Percentiles rank a stretch among this genome's conserved stretches.
These are phyloP conservation scores for Muntiacus reevesi DNA, from an alignment of 2,113 vertebrate genomes.

Conservation along the genomic window DNA sequence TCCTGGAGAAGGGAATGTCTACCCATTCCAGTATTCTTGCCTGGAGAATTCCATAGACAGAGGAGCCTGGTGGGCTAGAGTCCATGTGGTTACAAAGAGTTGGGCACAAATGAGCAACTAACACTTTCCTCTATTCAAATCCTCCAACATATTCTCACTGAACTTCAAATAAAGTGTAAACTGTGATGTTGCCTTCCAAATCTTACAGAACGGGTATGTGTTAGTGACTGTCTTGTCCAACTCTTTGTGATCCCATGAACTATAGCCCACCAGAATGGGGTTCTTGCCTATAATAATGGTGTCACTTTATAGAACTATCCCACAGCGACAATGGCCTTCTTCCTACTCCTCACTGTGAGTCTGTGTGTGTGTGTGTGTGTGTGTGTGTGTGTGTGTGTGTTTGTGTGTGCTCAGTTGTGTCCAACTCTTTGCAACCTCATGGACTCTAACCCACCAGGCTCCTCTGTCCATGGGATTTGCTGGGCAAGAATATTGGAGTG, in stretches of 20 bases:
- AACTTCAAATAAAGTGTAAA: neutral
- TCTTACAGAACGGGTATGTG: neutral
- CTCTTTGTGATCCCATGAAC: fast-evolving
- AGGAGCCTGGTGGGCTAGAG: neutral
- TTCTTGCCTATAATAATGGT: neutral
- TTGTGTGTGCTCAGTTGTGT: neutral
- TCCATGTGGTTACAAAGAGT: neutral
- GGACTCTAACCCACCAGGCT: neutral
- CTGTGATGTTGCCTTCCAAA: neutral
- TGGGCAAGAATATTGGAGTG: neutral
- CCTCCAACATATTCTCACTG: neutral
- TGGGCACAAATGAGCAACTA: neutral
- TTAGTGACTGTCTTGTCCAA: neutral
- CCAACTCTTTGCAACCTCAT: neutral
- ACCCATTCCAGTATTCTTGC: neutral
- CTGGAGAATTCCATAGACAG: neutral
- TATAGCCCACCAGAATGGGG: neutral
- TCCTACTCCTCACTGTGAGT: neutral
- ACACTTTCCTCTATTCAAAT: neutral
- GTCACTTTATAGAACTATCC: neutral
- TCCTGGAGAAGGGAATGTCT: neutral
- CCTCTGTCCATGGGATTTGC: neutral
- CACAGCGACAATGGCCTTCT: neutral
- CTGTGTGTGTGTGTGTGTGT: neutral
- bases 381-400: neutral